Conservation (phyloP, 2,797 vertebrate genomes). For the Eremophila alpestris region DNA sequence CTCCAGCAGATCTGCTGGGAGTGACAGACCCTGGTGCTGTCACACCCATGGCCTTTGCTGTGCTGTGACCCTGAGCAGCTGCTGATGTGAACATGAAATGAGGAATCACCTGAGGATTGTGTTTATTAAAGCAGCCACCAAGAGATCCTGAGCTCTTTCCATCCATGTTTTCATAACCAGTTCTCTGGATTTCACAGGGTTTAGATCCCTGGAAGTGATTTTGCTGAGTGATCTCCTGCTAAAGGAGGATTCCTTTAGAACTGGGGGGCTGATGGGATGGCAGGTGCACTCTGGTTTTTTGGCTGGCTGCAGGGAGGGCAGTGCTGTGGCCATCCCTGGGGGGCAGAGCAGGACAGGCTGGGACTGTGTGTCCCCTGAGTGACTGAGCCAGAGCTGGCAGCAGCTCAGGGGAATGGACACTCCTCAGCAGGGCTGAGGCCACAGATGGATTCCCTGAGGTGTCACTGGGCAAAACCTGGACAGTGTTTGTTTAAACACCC, state of each 20-base stretch:
- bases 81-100: background rate
- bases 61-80: background rate
- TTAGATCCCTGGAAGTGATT: background rate
- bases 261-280: no score
- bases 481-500: background rate
- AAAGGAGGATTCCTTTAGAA: background rate
- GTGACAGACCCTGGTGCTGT: background rate
- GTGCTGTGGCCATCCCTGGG: background rate
- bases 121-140: background rate
- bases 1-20: background rate
- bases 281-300: background rate
- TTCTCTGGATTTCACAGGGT: background rate
- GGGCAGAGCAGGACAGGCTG: background rate
- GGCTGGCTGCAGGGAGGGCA: background rate
- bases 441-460: background rate
- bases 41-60: background rate
- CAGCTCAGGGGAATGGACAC: fast-evolving
- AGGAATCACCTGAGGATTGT: background rate
- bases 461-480: background rate
- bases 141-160: fast-evolving
- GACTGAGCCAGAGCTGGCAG: background rate
- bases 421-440: background rate
- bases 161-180: background rate
- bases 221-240: background rate
- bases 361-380: background rate